Percentiles rank a stretch among this genome's conserved stretches.
Evolutionary conservation across 1,140 invertebrate species (phyloP).

Genomic region (Zeugodacus cucurbitae): DNA sequence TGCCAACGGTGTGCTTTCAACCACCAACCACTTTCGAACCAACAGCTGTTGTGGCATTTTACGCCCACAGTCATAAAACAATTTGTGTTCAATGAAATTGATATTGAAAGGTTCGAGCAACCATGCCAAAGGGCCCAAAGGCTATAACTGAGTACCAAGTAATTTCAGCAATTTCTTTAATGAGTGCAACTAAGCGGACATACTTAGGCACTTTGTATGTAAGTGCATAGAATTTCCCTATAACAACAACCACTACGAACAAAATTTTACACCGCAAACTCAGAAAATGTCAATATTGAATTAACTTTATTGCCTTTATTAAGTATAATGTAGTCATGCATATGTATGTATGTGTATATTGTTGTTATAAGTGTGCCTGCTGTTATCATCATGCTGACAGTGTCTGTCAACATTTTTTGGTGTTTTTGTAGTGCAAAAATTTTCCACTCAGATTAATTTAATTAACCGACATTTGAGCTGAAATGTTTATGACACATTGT

Average conservation of each 20-base stretch:
- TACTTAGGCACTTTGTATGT: neutral
- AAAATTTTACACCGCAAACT: neutral
- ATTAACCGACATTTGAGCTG: neutral
- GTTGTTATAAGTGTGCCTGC: neutral
- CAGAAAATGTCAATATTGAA: neutral
- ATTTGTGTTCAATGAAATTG: neutral
- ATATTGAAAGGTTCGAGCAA: neutral
- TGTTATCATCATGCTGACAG: neutral
- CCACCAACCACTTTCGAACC: neutral
- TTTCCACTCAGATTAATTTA: slow-evolving; percentile 2
- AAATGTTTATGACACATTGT: neutral
- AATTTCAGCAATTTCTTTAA: neutral
- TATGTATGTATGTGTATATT: neutral
- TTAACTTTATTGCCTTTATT: neutral
- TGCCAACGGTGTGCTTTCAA: neutral
- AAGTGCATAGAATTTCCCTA: neutral
- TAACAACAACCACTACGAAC: too few species aligned
- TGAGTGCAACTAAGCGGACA: neutral
- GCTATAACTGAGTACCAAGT: neutral
- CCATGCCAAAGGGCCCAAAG: too few species aligned
- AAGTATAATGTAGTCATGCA: neutral
- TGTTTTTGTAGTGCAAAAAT: neutral
- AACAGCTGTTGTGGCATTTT: neutral
- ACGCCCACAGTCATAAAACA: neutral
- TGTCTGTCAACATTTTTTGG: neutral